These are phyloP conservation scores for Parazoanthus atlanticus DNA, from an alignment of 92 coral and sea anemone species.

Conservation along the genomic window DNA sequence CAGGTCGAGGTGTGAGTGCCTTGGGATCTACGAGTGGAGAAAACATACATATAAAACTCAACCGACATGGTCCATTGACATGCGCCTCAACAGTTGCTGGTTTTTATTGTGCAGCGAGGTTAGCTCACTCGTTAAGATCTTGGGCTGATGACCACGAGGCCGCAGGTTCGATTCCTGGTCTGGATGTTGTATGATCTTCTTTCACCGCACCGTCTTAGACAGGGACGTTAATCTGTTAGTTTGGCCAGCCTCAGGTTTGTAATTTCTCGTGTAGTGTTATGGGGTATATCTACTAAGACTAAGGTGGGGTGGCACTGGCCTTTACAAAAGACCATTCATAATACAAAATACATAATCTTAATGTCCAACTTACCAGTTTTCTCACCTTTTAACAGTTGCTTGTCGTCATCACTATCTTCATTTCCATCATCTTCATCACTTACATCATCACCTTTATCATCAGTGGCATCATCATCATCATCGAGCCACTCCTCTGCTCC, in stretches of 20 bases:
- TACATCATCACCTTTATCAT: background rate
- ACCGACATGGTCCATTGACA: background rate
- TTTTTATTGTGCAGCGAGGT: too few relatives aligned
- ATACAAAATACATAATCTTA: background rate
- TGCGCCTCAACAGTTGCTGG: too few relatives aligned
- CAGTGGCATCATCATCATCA: conserved; percentile 29
- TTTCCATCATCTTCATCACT: background rate
- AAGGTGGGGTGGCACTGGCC: background rate
- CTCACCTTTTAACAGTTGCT: background rate
- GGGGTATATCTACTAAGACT: background rate
- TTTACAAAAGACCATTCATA: background rate
- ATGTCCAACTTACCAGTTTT: background rate
- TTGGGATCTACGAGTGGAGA: conserved; percentile 44
- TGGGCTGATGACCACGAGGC: too few relatives aligned
- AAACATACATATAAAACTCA: background rate
- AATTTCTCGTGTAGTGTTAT: background rate
- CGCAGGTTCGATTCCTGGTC: too few relatives aligned
- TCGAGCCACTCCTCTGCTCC: conserved; percentile 35
- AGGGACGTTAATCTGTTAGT: background rate
- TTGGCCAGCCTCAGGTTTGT: background rate
- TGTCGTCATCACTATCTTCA: background rate
- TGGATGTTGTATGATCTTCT: too few relatives aligned
- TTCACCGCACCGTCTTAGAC: too few relatives aligned
- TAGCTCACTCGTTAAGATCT: too few relatives aligned
- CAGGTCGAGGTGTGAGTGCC: conserved; percentile 37